Percentiles rank a stretch among this genome's conserved stretches.
Conservation (phyloP, 2,113 vertebrate genomes). For the Phylloscopus whistleri region DNA sequence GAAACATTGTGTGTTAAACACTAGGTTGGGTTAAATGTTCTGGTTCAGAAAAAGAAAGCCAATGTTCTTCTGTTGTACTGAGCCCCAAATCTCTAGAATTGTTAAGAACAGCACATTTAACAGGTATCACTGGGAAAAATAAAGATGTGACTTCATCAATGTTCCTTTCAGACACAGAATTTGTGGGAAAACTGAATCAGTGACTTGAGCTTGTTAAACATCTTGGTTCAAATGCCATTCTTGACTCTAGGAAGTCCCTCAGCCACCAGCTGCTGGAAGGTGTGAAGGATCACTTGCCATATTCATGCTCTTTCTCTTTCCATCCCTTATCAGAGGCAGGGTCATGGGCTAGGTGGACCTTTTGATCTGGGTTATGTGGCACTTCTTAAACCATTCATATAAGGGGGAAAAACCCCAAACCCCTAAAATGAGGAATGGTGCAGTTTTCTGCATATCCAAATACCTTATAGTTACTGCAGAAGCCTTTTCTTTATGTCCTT, state of each 20-base stretch:
- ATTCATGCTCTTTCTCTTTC: background rate
- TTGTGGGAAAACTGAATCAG: background rate
- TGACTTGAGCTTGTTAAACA: background rate
- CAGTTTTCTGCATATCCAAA: background rate
- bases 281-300: background rate
- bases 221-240: background rate
- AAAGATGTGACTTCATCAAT: background rate
- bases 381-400: background rate
- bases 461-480: background rate
- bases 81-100: background rate
- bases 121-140: background rate
- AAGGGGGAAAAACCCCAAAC: fast-evolving
- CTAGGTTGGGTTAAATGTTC: background rate
- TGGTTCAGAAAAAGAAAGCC: background rate
- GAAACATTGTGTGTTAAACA: background rate
- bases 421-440: background rate
- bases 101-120: background rate
- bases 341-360: background rate
- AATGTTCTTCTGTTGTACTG: background rate
- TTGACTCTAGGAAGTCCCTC: background rate
- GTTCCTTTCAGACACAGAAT: background rate
- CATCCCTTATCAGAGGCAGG: background rate
- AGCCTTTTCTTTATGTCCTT: background rate
- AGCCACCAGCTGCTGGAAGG: background rate
- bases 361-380: background rate